Conservation (phyloP, 2,113 vertebrate genomes). For the Aix galericulata region DNA sequence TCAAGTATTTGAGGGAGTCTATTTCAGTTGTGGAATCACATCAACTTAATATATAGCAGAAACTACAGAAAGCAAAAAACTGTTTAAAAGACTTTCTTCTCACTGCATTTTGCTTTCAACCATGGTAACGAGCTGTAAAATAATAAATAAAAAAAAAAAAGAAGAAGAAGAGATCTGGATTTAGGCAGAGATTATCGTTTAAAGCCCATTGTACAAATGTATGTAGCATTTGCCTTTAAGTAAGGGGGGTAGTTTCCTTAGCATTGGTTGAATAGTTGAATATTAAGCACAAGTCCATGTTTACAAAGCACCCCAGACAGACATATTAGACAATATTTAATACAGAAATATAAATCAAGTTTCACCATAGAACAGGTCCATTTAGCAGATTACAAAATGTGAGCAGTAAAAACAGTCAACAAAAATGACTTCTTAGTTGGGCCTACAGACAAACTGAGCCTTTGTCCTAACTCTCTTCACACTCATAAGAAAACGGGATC, state of each 20-base stretch:
- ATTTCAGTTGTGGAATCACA: background rate
- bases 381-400: background rate
- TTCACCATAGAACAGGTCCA: background rate
- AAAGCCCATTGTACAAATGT: background rate
- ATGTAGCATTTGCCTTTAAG: background rate
- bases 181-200: background rate
- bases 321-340: background rate
- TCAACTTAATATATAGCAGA: background rate
- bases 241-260: background rate
- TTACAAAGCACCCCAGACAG: background rate
- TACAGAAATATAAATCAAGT: background rate
- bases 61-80: background rate
- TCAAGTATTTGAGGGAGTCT: background rate
- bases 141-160: background rate
- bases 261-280: background rate
- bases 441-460: background rate
- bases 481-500: background rate
- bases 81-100: background rate
- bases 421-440: background rate
- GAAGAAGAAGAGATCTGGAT: background rate
- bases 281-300: background rate
- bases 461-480: background rate
- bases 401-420: background rate
- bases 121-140: background rate
- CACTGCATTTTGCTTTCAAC: background rate